These are phyloP conservation scores for Drosophila ercepeae DNA, from an alignment of 1,140 invertebrate species.

Conservation along the genomic window DNA sequence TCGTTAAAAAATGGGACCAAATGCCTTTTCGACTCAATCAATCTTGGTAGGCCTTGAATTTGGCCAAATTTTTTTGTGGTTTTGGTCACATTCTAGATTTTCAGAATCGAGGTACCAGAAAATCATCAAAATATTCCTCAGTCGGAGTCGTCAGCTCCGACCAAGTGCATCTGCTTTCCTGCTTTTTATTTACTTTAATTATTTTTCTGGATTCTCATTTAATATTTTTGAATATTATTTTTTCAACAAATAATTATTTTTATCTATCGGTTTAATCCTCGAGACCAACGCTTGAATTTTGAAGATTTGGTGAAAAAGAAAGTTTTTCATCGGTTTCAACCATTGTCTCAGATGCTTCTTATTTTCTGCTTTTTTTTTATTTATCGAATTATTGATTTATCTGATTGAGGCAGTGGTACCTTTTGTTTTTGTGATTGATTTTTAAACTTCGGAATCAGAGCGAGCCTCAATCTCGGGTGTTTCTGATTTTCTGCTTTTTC, in stretches of 20 bases:
- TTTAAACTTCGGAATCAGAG: too few species aligned
- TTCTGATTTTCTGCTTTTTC: not conserved
- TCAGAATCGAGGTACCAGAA: not conserved
- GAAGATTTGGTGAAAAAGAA: too few species aligned
- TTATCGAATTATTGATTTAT: not conserved
- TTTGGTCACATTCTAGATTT: not conserved
- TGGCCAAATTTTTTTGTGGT: not conserved
- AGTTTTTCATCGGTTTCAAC: too few species aligned
- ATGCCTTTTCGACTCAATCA: conserved; percentile 8
- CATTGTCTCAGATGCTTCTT: too few species aligned
- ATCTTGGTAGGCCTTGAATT: not conserved
- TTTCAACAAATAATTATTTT: not conserved
- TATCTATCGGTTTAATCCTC: conserved; percentile 3
- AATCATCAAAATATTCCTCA: not conserved
- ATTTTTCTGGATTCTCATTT: not conserved
- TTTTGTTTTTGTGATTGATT: not conserved
- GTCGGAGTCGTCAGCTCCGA: not conserved
- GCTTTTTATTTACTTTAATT: conserved; percentile 23
- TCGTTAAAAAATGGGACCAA: conserved; percentile 12
- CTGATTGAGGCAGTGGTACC: too few species aligned
- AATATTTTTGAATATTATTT: not conserved
- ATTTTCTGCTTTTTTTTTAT: conserved; percentile 29
- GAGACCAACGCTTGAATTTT: not conserved
- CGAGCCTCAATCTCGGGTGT: too few species aligned
- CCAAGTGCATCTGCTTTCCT: not conserved